Evolutionary conservation across 1,140 invertebrate species (phyloP).

Genomic region (Drosophila orosa): DNA sequence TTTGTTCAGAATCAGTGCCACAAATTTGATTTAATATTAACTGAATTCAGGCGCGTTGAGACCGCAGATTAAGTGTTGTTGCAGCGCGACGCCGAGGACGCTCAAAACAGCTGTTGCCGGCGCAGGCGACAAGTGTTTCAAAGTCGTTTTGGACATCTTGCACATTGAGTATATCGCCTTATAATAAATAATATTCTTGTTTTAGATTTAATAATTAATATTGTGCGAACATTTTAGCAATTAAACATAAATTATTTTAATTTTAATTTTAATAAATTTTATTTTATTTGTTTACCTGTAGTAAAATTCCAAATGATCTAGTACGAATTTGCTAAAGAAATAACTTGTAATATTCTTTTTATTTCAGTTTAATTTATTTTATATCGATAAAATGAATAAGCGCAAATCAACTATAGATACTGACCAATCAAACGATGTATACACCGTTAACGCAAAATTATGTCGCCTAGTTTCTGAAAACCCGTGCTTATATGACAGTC

Average conservation of each 20-base stretch:
- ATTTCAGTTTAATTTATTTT: not conserved
- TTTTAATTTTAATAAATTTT: too few relatives aligned
- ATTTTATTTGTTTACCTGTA: too few relatives aligned
- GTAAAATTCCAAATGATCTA: too few relatives aligned
- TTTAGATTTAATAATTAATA: too few relatives aligned
- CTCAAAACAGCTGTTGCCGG: constrained; percentile 67
- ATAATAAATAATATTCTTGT: not conserved
- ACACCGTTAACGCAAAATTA: constrained; percentile 66
- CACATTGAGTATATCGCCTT: not conserved
- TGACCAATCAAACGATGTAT: constrained; percentile 49
- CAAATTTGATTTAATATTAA: not conserved
- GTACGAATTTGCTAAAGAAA: constrained; percentile 15
- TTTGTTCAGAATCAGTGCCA: not conserved
- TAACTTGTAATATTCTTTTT: not conserved
- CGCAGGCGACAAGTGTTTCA: constrained; percentile 46
- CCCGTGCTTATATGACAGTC: constrained; percentile 75
- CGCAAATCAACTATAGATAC: constrained; percentile 8
- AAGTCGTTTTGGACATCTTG: constrained; percentile 2
- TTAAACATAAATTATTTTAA: too few relatives aligned
- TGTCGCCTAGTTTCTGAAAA: constrained; percentile 65
- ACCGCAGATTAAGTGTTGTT: constrained; percentile 22
- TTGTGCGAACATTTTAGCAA: too few relatives aligned
- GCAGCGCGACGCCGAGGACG: constrained; percentile 11
- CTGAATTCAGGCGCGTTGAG: not conserved
- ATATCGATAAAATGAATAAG: constrained; percentile 8